Conservation (phyloP, 2,113 vertebrate genomes). For the Corydoras maculifer region DNA sequence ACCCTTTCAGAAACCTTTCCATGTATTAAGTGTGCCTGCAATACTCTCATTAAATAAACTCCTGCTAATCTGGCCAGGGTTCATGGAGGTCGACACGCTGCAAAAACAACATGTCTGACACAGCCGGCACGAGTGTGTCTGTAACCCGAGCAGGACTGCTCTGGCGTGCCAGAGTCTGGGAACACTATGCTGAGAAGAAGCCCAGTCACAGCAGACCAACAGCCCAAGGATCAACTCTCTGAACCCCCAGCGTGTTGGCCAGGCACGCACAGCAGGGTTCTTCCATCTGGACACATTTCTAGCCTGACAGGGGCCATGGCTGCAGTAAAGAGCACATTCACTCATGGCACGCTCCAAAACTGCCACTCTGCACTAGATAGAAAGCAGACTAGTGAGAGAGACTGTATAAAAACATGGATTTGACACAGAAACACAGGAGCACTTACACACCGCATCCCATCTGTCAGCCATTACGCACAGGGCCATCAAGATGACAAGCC, state of each 20-base stretch:
- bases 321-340: conserved; percentile 46
- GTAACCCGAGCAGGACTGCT: conserved; percentile 53
- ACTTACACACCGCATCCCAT: conserved; percentile 35
- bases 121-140: conserved; percentile 40
- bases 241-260: conserved; percentile 37
- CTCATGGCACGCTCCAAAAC: conserved; percentile 44
- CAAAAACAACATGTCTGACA: conserved; percentile 46
- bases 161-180: conserved; percentile 40
- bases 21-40: conserved; percentile 38
- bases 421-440: conserved; percentile 24
- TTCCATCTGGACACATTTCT: conserved; percentile 62
- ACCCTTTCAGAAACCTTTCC: conserved; percentile 40
- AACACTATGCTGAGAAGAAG: conserved; percentile 50
- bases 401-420: conserved; percentile 22
- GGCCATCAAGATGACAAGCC: conserved; percentile 14
- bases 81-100: conserved; percentile 38
- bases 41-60: conserved; percentile 41
- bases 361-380: conserved; percentile 39
- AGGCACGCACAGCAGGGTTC: conserved; percentile 55
- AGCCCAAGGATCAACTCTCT: conserved; percentile 54
- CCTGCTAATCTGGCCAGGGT: conserved; percentile 42
- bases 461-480: conserved; percentile 42
- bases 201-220: conserved; percentile 49
- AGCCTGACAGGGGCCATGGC: conserved; percentile 46
- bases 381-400: conserved; percentile 34